Percentiles rank a stretch among this genome's conserved stretches.
Evolutionary conservation across 2,888 invertebrate genomes (phyloP).

Genomic region (Cistogaster globosa): DNA sequence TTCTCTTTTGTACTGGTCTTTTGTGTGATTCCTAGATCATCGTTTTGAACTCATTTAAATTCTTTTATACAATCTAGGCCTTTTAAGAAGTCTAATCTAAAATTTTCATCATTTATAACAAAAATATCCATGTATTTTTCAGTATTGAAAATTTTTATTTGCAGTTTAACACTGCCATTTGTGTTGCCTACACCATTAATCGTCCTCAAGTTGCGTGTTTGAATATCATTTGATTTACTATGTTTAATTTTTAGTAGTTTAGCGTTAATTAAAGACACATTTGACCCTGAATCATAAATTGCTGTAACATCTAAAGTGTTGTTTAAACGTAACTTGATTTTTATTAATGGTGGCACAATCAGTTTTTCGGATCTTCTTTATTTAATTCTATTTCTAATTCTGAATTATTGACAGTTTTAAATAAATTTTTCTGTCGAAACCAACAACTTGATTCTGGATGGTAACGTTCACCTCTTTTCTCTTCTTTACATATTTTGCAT

Average conservation of each 20-base stretch:
- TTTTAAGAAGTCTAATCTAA: constrained; percentile 20
- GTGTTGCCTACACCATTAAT: background rate
- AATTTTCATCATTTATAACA: constrained; percentile 10
- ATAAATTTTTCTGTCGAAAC: constrained; percentile 20
- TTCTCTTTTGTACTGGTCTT: background rate
- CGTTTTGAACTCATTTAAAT: too few species aligned
- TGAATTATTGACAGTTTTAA: constrained; percentile 24
- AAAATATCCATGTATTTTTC: constrained; percentile 19
- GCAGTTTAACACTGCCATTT: background rate
- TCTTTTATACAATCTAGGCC: background rate
- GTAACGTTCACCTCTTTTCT: constrained; percentile 23
- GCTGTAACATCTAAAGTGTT: constrained; percentile 13
- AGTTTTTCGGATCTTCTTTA: constrained; percentile 53
- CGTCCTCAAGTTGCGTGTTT: background rate
- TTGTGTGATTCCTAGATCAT: too few species aligned
- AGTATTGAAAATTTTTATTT: background rate
- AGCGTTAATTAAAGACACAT: constrained; percentile 18
- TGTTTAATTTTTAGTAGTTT: constrained; percentile 39
- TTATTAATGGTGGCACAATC: constrained; percentile 37
- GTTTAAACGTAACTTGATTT: constrained; percentile 18
- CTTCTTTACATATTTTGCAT: constrained; percentile 44
- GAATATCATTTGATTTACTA: background rate
- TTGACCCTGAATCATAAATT: constrained; percentile 54
- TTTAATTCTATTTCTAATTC: constrained; percentile 3
- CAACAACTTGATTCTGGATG: constrained; percentile 34